Percentiles rank a stretch among this genome's conserved stretches.
Evolutionary conservation across 35 echinoderm and acorn worm species (phyloP).

Genomic region (Eucidaris tribuloides): DNA sequence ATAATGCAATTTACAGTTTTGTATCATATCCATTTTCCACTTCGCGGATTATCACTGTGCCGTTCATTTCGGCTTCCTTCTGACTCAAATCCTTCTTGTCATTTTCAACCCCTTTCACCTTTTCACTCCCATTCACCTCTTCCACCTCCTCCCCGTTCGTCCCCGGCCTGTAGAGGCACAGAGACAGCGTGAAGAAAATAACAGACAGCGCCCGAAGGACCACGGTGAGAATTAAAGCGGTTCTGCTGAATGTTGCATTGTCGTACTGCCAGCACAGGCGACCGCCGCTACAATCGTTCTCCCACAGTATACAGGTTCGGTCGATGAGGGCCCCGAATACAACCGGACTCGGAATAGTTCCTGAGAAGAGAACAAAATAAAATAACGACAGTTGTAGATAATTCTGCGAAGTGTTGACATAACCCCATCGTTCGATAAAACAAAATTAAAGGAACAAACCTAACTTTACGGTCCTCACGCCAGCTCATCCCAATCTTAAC

Average conservation of each 20-base stretch:
- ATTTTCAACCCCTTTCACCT: too few species aligned
- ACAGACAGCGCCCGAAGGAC: background rate
- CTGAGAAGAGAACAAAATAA: background rate
- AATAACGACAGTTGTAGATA: too few species aligned
- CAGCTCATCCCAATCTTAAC: too few species aligned
- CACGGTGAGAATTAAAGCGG: constrained; percentile 1
- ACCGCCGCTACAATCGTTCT: background rate
- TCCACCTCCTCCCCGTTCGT: background rate
- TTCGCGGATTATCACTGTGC: too few species aligned
- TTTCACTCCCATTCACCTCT: background rate
- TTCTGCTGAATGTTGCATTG: constrained; percentile 2
- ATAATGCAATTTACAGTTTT: too few species aligned
- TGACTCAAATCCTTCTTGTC: too few species aligned
- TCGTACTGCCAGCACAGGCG: constrained; percentile 20
- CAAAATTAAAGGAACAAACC: too few species aligned
- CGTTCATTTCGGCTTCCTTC: too few species aligned
- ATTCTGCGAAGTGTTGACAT: too few species aligned
- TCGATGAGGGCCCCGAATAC: constrained; percentile 8
- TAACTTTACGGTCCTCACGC: too few species aligned
- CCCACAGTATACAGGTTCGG: background rate
- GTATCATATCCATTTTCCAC: too few species aligned
- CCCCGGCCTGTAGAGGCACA: background rate
- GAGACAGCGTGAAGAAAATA: background rate
- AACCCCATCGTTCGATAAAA: too few species aligned
- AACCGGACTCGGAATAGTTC: constrained; percentile 1